These are phyloP conservation scores for Ornithoptera priamus DNA, from an alignment of 2,888 invertebrate species.

Conservation along the genomic window DNA sequence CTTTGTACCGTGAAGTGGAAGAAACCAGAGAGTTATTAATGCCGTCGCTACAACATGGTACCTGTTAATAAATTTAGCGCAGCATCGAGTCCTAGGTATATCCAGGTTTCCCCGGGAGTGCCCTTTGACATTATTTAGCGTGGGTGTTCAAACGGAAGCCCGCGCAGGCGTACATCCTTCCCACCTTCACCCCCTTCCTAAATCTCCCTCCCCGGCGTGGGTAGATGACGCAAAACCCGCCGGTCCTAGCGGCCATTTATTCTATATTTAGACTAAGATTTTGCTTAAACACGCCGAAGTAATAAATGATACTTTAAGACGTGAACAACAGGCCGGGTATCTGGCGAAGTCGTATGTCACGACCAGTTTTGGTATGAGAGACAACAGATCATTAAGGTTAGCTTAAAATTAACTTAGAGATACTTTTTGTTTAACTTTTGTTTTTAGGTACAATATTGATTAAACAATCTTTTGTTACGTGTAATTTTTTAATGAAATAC, in stretches of 20 bases:
- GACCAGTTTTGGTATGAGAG: neutral
- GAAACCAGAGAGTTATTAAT: slow-evolving; percentile 2
- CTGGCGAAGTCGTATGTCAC: neutral
- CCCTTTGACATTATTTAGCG: slow-evolving; percentile 70
- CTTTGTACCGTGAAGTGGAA: neutral
- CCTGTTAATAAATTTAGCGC: slow-evolving; percentile 54
- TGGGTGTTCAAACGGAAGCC: slow-evolving; percentile 41
- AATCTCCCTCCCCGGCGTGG: slow-evolving; percentile 47
- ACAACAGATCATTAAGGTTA: neutral
- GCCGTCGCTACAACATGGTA: slow-evolving; percentile 19
- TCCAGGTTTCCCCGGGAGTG: slow-evolving; percentile 61
- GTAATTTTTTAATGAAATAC: no score
- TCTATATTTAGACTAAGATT: slow-evolving; percentile 55
- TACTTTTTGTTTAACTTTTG: neutral
- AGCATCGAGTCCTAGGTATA: slow-evolving; percentile 48
- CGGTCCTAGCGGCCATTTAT: slow-evolving; percentile 45
- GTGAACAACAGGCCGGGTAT: neutral
- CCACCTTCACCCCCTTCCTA: slow-evolving; percentile 34
- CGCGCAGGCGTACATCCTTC: slow-evolving; percentile 56
- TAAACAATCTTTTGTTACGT: no score
- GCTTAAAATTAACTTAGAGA: slow-evolving; percentile 2
- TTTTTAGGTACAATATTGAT: neutral
- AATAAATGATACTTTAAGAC: slow-evolving; percentile 22
- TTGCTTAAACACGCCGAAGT: slow-evolving; percentile 14
- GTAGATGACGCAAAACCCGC: slow-evolving; percentile 64